phyloP scores from a whole-genome alignment of 64 coral and sea anemone species.

The Stichodactyla mertensii region DNA sequence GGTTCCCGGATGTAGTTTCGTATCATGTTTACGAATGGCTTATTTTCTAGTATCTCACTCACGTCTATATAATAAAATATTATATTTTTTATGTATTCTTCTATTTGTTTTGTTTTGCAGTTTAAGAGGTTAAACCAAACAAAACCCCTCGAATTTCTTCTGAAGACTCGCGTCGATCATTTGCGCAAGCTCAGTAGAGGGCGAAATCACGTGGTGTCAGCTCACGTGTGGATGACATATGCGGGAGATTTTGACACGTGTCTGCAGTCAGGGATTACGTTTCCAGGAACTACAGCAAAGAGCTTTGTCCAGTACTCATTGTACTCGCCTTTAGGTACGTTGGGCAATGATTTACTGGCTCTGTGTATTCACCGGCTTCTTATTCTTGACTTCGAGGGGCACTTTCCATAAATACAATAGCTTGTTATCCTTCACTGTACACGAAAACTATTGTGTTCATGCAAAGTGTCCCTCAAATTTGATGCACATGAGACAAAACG shows the following conservation, averaged over 20 bases:
- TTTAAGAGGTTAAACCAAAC: background rate
- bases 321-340: background rate
- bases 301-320: background rate
- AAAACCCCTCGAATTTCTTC: background rate
- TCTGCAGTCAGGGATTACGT: background rate
- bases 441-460: too few species aligned
- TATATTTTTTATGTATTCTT: background rate
- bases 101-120: background rate
- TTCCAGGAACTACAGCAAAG: background rate
- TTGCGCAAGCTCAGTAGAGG: background rate
- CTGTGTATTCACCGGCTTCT: too few species aligned
- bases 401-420: too few species aligned
- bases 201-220: background rate
- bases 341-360: background rate
- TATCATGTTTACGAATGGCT: too few species aligned
- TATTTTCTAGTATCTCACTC: too few species aligned
- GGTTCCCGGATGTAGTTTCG: too few species aligned
- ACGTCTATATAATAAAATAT: too few species aligned
- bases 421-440: too few species aligned
- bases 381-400: too few species aligned
- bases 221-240: background rate
- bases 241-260: background rate
- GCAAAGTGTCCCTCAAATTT: too few species aligned
- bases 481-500: too few species aligned
- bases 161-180: background rate